A percentile compares a stretch with the other conserved stretches of the same genome.
phyloP scores from a whole-genome alignment of 2,888 invertebrate species.

The Drosophila siamana region DNA sequence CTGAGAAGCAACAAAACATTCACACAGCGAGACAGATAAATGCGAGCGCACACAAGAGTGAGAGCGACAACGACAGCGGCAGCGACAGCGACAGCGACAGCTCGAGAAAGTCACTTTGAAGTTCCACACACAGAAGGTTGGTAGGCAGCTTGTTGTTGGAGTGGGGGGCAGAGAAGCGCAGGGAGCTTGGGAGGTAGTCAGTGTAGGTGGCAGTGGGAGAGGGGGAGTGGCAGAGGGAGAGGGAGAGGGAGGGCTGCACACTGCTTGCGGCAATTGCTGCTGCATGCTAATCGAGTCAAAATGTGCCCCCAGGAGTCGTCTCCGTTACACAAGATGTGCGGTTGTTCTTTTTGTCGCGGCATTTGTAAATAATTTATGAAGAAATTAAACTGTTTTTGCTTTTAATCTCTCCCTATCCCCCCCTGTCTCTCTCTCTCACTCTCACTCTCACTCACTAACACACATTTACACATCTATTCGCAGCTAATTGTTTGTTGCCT shows the following conservation, averaged over 20 bases:
- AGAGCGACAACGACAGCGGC: background rate
- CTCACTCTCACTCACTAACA: background rate
- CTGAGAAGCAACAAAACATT: conserved; percentile 32
- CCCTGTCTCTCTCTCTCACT: no score
- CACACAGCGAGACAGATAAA: conserved; percentile 18
- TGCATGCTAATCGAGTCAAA: conserved; percentile 70
- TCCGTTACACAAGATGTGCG: conserved; percentile 31
- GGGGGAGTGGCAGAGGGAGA: background rate
- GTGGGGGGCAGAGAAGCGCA: no score
- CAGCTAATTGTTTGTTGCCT: background rate
- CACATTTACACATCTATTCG: conserved; percentile 3
- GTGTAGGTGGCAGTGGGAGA: background rate
- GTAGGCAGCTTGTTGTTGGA: background rate
- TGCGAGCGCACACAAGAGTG: background rate
- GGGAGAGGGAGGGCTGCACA: no score
- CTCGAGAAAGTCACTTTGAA: conserved; percentile 50
- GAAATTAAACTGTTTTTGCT: conserved; percentile 64
- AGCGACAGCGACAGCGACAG: background rate
- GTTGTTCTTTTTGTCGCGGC: conserved; percentile 41
- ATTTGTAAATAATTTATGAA: conserved; percentile 67
- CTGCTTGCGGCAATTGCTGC: conserved; percentile 34
- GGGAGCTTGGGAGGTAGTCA: background rate
- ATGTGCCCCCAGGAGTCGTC: conserved; percentile 47
- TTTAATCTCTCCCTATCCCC: conserved; percentile 31
- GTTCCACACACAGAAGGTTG: conserved; percentile 13